A percentile compares a stretch with the other conserved stretches of the same genome.
These are phyloP conservation scores for Apis mellifera DNA, from an alignment of 1,140 invertebrate genomes.

Conservation along the genomic window DNA sequence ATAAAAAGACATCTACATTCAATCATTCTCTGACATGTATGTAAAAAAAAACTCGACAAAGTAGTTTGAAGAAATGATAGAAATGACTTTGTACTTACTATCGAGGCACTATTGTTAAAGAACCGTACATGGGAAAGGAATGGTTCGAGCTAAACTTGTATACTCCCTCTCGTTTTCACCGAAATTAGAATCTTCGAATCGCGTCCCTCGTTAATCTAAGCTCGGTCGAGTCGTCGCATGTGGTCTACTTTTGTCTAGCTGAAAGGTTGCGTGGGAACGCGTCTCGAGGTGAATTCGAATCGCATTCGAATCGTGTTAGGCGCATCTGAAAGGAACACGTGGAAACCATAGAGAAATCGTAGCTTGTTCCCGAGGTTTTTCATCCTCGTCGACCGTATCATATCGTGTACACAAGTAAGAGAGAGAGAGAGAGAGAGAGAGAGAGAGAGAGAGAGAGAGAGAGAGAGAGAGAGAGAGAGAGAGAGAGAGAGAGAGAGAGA, in stretches of 20 bases:
- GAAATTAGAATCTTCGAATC: background rate
- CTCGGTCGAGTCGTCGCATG: background rate
- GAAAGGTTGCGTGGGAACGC: slow-evolving; percentile 23
- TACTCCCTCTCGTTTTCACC: background rate
- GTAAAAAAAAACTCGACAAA: no score
- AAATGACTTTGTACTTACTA: no score
- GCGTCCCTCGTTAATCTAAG: background rate
- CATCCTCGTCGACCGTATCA: background rate
- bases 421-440: background rate
- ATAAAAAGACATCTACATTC: no score
- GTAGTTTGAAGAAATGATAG: no score
- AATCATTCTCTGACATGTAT: no score
- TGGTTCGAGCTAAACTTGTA: background rate
- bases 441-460: background rate
- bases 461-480: background rate
- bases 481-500: background rate
- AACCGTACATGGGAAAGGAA: background rate
- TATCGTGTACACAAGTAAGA: no score
- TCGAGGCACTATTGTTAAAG: background rate
- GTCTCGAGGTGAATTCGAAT: slow-evolving; percentile 4
- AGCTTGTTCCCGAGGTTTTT: background rate
- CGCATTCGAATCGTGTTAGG: background rate
- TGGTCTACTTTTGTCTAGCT: background rate
- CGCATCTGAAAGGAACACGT: background rate
- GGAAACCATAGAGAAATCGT: slow-evolving; percentile 29